Conservation (phyloP, 2,888 invertebrate species). For the Ormyrus thymus region DNA sequence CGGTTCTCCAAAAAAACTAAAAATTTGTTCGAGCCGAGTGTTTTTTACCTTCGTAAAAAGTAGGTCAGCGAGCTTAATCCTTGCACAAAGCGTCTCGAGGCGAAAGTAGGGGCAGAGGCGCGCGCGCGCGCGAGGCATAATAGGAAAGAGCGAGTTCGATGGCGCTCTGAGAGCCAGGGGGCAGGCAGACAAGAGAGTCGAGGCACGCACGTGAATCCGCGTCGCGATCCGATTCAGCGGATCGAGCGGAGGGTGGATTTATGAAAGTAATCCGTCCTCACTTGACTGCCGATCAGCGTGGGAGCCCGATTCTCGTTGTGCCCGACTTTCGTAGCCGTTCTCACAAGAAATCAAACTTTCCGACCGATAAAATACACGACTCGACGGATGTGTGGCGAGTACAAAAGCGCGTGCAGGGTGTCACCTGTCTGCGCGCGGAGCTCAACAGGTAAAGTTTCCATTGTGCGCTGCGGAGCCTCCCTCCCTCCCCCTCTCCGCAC, state of each 20-base stretch:
- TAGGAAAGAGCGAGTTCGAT: conserved; percentile 34
- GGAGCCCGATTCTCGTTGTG: conserved; percentile 68
- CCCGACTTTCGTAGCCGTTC: conserved; percentile 37
- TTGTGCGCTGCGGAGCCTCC: conserved; percentile 54
- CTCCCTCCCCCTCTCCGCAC: not conserved
- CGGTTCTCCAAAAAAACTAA: no score
- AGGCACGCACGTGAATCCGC: conserved; percentile 37
- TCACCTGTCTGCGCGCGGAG: conserved; percentile 71
- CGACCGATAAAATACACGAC: conserved; percentile 70
- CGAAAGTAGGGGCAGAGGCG: not conserved
- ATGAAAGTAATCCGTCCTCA: conserved; percentile 72
- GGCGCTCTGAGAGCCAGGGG: conserved; percentile 13
- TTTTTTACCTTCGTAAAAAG: no score
- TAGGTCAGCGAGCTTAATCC: conserved; percentile 39
- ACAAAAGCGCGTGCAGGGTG: conserved; percentile 61
- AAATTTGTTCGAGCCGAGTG: no score
- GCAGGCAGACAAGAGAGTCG: conserved; percentile 8
- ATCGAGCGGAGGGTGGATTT: conserved; percentile 51
- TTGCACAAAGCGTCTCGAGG: conserved; percentile 25
- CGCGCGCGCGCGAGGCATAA: conserved; percentile 31
- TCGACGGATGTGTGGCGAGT: conserved; percentile 62
- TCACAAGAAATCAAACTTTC: conserved; percentile 71
- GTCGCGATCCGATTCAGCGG: conserved; percentile 26
- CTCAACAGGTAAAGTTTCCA: conserved; percentile 72
- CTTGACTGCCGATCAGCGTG: conserved; percentile 74